Base-by-base conservation (phyloP, 1,140 invertebrate species). In the Nomia melanderi region DNA sequence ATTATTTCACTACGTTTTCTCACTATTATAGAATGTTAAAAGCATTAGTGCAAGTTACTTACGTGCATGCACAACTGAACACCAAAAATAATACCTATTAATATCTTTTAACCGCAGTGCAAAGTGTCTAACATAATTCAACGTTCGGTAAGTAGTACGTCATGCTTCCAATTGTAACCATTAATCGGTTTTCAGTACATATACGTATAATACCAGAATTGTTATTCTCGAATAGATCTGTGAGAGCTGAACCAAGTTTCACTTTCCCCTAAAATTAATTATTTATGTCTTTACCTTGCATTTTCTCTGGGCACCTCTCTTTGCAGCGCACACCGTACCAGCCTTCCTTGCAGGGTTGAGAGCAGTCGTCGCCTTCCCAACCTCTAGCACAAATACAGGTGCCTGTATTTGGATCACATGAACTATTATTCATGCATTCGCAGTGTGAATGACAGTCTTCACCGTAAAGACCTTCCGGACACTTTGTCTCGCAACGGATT, bases 331-430 rank as follows among this genome's bases (percentile, higher is more conserved):
- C 92, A 17, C 98, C 98, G 91, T 96, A 98, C 87, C 90, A 95
- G 67, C 97, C 97, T 79, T 93, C 88, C 25, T 93, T 90, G 91
- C 98, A 99, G 1, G 96, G 95, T 71, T 93, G 79, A 44, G 93
- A 93, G 89, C 98, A 99, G 72, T 95, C 93, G 9, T 91, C 89
- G 9, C 98, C 98, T 82, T 95, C 94, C 95, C 96, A 97, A 59
- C 98, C 98, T 39, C 96, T 93, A 23, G 95, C 93, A 93, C 98
- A 99, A 74, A 96, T 93, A 89, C 98, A 99, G 75, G 92, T 93
- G 33, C 97, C 98, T 20, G 94, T 95, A 14, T 93, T 91, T 39
- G 95, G 94, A 90, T 98, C 95, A 92, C 98, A 99, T n/a, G 96
- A 96, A 70, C 96, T 96, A 89, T 97, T 96, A 90, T 97, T 96